Base-by-base conservation (phyloP, 2,797 vertebrate species). In the Gymnoscopelus microlampas region DNA sequence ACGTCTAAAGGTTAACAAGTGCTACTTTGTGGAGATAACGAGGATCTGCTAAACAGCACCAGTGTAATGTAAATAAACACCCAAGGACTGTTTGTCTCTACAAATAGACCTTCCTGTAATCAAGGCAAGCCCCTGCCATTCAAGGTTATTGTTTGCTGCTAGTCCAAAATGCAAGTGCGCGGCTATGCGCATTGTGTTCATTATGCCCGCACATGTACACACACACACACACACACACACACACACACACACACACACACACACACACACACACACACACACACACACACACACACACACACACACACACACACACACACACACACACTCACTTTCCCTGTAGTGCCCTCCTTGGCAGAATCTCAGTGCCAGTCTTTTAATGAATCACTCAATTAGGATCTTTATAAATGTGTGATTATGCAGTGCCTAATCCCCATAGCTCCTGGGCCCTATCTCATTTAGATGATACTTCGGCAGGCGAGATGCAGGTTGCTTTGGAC, bases 391-490 rank as follows among this genome's bases (percentile, higher is more conserved):
- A 92, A 94, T 95, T 94, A 94, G 81, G 90, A 81, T 84, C 92
- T 94, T 92, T 90, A 44, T 44, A 94, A 94, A 94, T 86, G 90
- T 90, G 92, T 95, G 94, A 95, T 96, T 95, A 95, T 92, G 93
- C 94, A 92, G 83, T 85, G 82, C 82, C 89, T 91, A 91, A 92
- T 91, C 88, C 90, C 90, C 73, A 66, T 60, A 86, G 90, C 91
- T 90, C 86, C 85, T 84, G 81, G 87, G 88, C 87, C 83, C 87
- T 91, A 91, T 91, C 88, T 92, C 90, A 90, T 92, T 91, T 88
- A 86, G 91, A 90, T 91, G 89, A 87, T 86, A 92, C 87, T 90
- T 77, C 80, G 82, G 85, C 87, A 83, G 81, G 68, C 70, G 13
- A 60, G 67, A 59, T 59, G 3, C 24, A 59, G 24, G 26, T 5